Conservation (phyloP, 92 coral and sea anemone genomes). For the Phenganax subtilis region DNA sequence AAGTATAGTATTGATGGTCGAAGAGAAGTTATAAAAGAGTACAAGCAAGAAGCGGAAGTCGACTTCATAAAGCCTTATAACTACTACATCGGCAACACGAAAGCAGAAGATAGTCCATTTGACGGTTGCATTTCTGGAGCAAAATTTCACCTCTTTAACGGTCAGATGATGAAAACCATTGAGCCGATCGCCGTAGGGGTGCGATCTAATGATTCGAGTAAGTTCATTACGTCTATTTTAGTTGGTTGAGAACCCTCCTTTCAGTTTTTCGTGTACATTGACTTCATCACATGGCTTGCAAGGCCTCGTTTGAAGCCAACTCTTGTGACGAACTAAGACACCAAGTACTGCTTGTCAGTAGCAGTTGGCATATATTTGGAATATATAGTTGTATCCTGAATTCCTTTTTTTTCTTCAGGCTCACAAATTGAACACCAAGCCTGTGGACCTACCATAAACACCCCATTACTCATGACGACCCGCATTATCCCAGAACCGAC, state of each 20-base stretch:
- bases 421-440: constrained; percentile 1
- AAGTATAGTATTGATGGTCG: constrained; percentile 26
- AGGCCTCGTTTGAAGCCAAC: no score
- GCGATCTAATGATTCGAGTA: constrained; percentile 18
- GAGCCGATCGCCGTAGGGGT: constrained; percentile 15
- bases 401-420: neutral
- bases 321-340: neutral
- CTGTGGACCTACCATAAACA: constrained; percentile 35
- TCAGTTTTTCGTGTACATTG: no score
- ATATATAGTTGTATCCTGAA: neutral
- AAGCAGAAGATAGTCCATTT: neutral
- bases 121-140: constrained; percentile 35
- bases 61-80: constrained; percentile 15
- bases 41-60: neutral
- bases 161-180: constrained; percentile 19
- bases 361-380: neutral
- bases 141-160: constrained; percentile 11
- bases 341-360: neutral
- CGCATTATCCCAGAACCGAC: constrained; percentile 32
- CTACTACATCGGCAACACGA: constrained; percentile 23
- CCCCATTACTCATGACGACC: constrained; percentile 32
- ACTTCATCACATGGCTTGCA: no score
- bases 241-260: no score
- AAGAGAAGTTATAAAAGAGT: constrained; percentile 11
- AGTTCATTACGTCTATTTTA: neutral